phyloP scores from a whole-genome alignment of 2,888 invertebrate species.

The Tanypteryx hageni region DNA sequence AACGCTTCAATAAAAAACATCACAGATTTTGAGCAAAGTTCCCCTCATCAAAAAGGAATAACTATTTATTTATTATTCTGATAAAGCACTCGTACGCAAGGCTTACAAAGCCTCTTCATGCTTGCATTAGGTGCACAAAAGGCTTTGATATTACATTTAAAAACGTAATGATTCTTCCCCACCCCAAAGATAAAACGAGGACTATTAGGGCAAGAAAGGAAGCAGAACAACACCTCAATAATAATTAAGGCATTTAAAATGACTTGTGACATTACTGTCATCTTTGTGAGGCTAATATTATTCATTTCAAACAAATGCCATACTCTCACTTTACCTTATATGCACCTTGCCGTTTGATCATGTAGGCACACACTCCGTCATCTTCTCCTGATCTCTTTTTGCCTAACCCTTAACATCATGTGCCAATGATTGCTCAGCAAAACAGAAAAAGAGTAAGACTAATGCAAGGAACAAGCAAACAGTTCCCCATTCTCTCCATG shows the following conservation, averaged over 20 bases:
- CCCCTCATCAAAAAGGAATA: slow-evolving; percentile 42
- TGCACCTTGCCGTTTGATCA: slow-evolving; percentile 1
- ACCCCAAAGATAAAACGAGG: not conserved
- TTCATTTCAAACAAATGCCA: slow-evolving; percentile 41
- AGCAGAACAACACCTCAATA: slow-evolving; percentile 22
- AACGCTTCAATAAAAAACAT: slow-evolving; percentile 50
- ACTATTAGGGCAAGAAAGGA: slow-evolving; percentile 24
- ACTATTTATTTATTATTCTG: not conserved
- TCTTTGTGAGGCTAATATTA: slow-evolving; percentile 26
- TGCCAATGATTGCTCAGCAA: not conserved
- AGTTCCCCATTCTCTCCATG: not conserved
- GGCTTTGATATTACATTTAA: slow-evolving; percentile 43
- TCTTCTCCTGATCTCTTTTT: slow-evolving; percentile 2
- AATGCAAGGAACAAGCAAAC: not conserved
- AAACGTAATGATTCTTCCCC: not conserved
- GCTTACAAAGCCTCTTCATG: slow-evolving; percentile 5
- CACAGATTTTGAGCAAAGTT: slow-evolving; percentile 60
- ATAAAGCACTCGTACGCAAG: not conserved
- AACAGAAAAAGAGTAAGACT: not conserved
- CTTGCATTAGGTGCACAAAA: not conserved
- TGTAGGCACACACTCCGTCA: not conserved
- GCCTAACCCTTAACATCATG: slow-evolving; percentile 17
- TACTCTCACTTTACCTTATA: slow-evolving; percentile 17
- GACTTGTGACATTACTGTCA: slow-evolving; percentile 34
- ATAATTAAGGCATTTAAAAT: not conserved